Evolutionary conservation across 2,797 vertebrate species (phyloP), one percentile per base, ranked within the genome.

Genomic region (Hoplostethus atlanticus): DNA sequence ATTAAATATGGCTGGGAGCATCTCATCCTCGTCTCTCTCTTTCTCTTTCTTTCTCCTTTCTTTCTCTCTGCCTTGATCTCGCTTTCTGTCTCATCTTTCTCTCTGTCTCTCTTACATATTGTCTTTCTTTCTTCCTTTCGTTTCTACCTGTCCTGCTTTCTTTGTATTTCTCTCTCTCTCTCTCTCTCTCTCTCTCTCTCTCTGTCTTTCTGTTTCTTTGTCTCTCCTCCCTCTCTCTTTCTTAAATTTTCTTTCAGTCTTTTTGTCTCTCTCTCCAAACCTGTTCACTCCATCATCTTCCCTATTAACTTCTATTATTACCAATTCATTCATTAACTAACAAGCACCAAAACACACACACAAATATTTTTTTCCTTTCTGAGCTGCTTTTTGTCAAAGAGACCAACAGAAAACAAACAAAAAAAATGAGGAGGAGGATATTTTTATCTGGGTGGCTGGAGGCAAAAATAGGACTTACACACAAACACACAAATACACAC

Each of bases 1-100:
- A 59, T 88, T 62, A 79, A 86, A 88, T 80, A 86, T 86, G 83
- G 74, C 86, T 56, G 0, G 71, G 65, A 82, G 84, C 78, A n/a
- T 70, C 71, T 87, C 77, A 7, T 46, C 42, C 78, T 65, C 55
- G 8, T 67, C 59, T 40, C 21, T 36, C 57, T 71, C 68, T 2
- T 28, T 71, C 59, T 64, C 25, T 0, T 17, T 40, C 71, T 70
- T 54, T 40, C 38, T 17, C 34, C 71, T 70, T 54, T 40, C 38
- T 40, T 4, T 73, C 58, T 71, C 62, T 46, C 34, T n/a, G 8
- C 3, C 38, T 9, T 40, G 17, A 34, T 28, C 52, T 15, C 28
- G 8, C 44, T 36, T 11, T 34, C 5, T 17, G 15, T 28, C 25
- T 21, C 21, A 12, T 15, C 16, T 25, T 21, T n/a, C 21, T 6